Percentiles rank a stretch among this genome's conserved stretches.
Evolutionary conservation across 2,888 invertebrate genomes (phyloP).

Genomic region (Diploptera punctata): DNA sequence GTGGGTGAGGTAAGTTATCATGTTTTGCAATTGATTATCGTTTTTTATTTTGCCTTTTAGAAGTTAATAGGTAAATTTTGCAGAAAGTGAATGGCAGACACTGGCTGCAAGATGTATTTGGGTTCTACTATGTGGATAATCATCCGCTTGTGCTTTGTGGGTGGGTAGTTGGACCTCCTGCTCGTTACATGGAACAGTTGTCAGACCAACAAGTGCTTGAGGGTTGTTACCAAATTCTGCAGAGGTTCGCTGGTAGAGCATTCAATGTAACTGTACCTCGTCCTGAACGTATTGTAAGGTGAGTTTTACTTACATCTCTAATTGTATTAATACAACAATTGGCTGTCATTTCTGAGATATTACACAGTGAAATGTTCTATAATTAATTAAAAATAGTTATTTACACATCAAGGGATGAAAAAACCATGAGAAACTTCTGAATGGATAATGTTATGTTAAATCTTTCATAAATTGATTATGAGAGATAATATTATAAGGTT

Average conservation of each 20-base stretch:
- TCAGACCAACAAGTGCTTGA: slow-evolving; percentile 60
- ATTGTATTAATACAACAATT: no score
- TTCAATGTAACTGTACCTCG: slow-evolving; percentile 61
- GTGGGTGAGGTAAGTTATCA: slow-evolving; percentile 1
- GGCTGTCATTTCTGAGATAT: no score
- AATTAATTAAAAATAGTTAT: no score
- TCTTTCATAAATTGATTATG: no score
- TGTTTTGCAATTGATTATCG: no score
- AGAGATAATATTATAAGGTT: no score
- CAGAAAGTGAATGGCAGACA: slow-evolving; percentile 51
- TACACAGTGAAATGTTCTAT: no score
- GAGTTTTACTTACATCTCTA: background rate
- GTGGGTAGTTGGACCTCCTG: slow-evolving; percentile 72
- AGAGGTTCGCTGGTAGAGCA: slow-evolving; percentile 60
- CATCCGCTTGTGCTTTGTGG: slow-evolving; percentile 69
- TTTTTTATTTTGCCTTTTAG: no score
- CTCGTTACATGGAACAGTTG: slow-evolving; percentile 66
- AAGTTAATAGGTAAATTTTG: no score
- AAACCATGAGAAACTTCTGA: no score
- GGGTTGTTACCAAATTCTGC: slow-evolving; percentile 60
- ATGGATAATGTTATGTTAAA: no score
- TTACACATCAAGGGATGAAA: no score
- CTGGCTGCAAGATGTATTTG: slow-evolving; percentile 72
- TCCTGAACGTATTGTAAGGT: slow-evolving; percentile 37
- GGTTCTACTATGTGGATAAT: slow-evolving; percentile 69